Evolutionary conservation across 2,797 vertebrate genomes (phyloP), one percentile per base, ranked within the genome.

Genomic region (Melanotaenia pygmaea): DNA sequence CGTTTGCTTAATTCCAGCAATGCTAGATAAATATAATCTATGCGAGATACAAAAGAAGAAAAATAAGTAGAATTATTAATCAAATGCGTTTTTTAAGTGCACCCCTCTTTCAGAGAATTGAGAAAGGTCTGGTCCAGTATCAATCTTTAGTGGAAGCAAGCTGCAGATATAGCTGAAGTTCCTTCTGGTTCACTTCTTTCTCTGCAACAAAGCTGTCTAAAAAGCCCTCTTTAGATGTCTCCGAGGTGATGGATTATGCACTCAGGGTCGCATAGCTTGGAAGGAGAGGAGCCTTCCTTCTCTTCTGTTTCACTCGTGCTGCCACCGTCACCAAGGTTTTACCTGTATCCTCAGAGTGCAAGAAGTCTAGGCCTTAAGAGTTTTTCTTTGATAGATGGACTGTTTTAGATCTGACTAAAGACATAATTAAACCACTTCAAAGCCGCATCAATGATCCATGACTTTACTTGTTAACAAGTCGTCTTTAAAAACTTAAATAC

Each of bases 171-270:
- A 87, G 13, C 38, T 38, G 18, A 77, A 86, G 81, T 84, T 92
- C 83, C 81, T 83, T 85, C 66, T 85, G 85, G 71, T 92, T 89
- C 28, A 30, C 28, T 30, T 30, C 28, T 90, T 89, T 91, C 84
- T 82, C 77, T 79, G 85, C 88, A 91, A 91, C 87, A 89, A 91
- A 90, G 90, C 85, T 91, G 86, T 91, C 81, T 82, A 91, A 86
- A 87, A 88, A 87, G 77, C 73, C 87, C 86, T 89, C 84, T 89
- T 86, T 88, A 85, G 83, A 81, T 83, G 90, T 92, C 89, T 84
- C 84, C 63, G 80, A 82, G 43, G 84, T 93, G 93, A 94, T 92
- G 89, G 92, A 94, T 93, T 82, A 86, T 76, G 86, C 86, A 87
- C 88, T 90, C 90, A 88, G 85, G 72, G 68, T 88, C 86, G 91